Conservation (phyloP, 2,797 vertebrate genomes). For the Danio choprae region DNA sequence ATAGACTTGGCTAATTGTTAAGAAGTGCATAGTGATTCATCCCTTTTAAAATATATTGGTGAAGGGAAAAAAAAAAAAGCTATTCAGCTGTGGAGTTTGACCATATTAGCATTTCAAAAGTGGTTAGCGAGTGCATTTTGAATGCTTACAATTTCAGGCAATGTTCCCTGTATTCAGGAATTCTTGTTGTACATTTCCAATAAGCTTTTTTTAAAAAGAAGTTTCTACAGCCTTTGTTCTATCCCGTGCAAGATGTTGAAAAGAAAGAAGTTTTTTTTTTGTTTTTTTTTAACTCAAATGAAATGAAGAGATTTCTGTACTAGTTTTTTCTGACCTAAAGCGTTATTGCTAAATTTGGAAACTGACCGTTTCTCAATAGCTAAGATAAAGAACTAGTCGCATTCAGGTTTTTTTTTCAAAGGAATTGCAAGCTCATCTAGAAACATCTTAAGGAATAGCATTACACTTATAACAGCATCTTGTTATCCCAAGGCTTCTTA, state of each 20-base stretch:
- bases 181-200: slow-evolving; percentile 23
- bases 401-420: not conserved
- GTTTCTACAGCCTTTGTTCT: slow-evolving; percentile 26
- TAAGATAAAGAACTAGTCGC: not conserved
- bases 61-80: not conserved
- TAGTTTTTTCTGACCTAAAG: not conserved
- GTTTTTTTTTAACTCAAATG: slow-evolving; percentile 5
- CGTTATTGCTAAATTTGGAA: not conserved
- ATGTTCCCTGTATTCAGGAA: slow-evolving; percentile 22
- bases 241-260: not conserved
- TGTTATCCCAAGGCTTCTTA: slow-evolving; percentile 32
- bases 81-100: slow-evolving; percentile 31
- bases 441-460: slow-evolving; percentile 27
- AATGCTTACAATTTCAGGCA: slow-evolving; percentile 13
- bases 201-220: slow-evolving; percentile 6
- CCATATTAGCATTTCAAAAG: slow-evolving; percentile 48
- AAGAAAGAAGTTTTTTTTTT: slow-evolving; percentile 5
- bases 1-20: slow-evolving; percentile 35
- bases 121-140: slow-evolving; percentile 34
- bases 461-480: not conserved
- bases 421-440: slow-evolving; percentile 6
- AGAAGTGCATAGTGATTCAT: not conserved
- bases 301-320: not conserved
- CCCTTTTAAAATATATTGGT: not conserved
- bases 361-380: not conserved